Evolutionary conservation across 2,888 invertebrate species (phyloP).

Genomic region (Ornithoptera priamus): DNA sequence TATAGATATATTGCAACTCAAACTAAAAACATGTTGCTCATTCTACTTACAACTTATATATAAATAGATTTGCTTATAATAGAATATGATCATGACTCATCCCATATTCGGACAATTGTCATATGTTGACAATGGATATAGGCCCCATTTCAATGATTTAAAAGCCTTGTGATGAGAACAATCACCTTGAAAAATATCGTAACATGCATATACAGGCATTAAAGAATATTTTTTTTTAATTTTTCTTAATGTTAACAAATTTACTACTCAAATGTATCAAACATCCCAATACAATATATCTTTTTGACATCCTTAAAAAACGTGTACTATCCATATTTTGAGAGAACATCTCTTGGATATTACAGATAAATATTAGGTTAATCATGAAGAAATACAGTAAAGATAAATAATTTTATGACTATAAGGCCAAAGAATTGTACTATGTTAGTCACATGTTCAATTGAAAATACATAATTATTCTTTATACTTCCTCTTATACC

Average conservation of each 20-base stretch:
- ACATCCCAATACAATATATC: background rate
- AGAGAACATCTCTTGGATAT: too few species aligned
- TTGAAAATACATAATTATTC: slow-evolving; percentile 29
- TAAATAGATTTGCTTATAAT: slow-evolving; percentile 33
- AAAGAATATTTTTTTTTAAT: background rate
- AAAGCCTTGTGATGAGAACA: background rate
- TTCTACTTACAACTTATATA: slow-evolving; percentile 14
- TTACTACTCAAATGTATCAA: background rate
- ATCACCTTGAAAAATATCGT: background rate
- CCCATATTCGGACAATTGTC: slow-evolving; percentile 60
- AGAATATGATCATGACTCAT: slow-evolving; percentile 53
- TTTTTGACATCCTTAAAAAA: background rate
- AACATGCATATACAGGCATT: background rate
- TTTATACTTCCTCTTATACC: slow-evolving; percentile 20
- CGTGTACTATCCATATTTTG: background rate
- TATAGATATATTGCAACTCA: background rate
- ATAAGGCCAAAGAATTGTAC: slow-evolving; percentile 74
- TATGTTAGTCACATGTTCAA: slow-evolving; percentile 48
- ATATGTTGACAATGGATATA: slow-evolving; percentile 57
- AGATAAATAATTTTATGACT: slow-evolving; percentile 50
- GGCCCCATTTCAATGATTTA: slow-evolving; percentile 26
- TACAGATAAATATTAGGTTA: background rate
- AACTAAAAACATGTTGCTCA: background rate
- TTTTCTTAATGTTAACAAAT: background rate
- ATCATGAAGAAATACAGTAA: background rate